A percentile compares a stretch with the other conserved stretches of the same genome.
Conservation (phyloP, 2,113 vertebrate genomes). For the Nibea albiflora region DNA sequence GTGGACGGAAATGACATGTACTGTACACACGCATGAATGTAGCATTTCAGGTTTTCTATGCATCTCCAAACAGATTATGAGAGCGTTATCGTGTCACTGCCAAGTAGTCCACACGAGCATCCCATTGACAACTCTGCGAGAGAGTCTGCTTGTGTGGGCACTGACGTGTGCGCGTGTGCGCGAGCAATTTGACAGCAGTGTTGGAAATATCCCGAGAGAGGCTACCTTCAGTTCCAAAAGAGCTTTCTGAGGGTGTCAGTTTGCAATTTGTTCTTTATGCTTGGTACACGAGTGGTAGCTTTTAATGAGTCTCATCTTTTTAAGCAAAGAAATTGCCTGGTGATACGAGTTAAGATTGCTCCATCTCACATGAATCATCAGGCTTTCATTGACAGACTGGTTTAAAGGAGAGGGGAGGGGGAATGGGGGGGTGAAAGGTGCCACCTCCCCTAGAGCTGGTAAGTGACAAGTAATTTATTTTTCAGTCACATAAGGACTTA, state of each 20-base stretch:
- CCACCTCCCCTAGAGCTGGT: not conserved
- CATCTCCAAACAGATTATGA: constrained; percentile 61
- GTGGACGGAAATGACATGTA: constrained; percentile 35
- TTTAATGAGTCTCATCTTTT: constrained; percentile 54
- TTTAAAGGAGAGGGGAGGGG: constrained; percentile 9
- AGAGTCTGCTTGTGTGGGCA: not conserved
- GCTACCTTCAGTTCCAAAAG: constrained; percentile 38
- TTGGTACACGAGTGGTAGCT: constrained; percentile 10
- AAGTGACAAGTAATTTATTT: constrained; percentile 50
- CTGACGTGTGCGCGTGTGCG: not conserved
- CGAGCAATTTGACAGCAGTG: constrained; percentile 20
- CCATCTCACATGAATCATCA: constrained; percentile 29
- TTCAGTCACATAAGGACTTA: constrained; percentile 37
- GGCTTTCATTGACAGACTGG: constrained; percentile 34
- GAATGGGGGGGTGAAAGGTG: constrained; percentile 26
- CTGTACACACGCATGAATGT: constrained; percentile 14
- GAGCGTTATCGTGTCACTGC: constrained; percentile 58
- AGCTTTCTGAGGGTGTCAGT: constrained; percentile 26
- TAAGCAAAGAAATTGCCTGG: constrained; percentile 19
- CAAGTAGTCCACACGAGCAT: constrained; percentile 42
- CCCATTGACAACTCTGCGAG: constrained; percentile 23
- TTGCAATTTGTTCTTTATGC: constrained; percentile 20
- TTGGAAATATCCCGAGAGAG: constrained; percentile 36
- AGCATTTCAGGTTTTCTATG: constrained; percentile 38
- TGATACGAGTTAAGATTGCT: constrained; percentile 17